Evolutionary conservation across 1,140 invertebrate species (phyloP).

Genomic region (Arctopsyche grandis): DNA sequence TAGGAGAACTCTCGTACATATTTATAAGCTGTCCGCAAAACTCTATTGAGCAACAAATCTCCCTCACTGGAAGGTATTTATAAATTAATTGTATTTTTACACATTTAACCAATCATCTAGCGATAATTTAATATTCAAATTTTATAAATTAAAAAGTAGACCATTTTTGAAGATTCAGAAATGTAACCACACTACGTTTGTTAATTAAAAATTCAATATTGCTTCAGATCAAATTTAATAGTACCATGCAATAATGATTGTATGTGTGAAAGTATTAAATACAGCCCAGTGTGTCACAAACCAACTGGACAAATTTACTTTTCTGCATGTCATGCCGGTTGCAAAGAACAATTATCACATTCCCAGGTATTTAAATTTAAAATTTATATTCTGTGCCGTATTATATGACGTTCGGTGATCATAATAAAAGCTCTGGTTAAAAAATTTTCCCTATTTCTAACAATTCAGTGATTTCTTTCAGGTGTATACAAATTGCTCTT

Average conservation of each 20-base stretch:
- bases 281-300: slow-evolving; percentile 70
- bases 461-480: slow-evolving; percentile 22
- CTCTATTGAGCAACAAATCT: slow-evolving; percentile 59
- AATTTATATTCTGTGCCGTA: too few relatives aligned
- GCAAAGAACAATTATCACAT: slow-evolving; percentile 56
- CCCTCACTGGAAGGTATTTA: slow-evolving; percentile 60
- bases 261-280: slow-evolving; percentile 66
- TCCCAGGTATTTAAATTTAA: slow-evolving; percentile 43
- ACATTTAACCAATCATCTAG: too few relatives aligned
- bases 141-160: not conserved
- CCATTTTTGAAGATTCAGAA: too few relatives aligned
- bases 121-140: too few relatives aligned
- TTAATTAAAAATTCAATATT: slow-evolving; percentile 4
- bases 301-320: slow-evolving; percentile 68
- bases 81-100: not conserved
- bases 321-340: slow-evolving; percentile 74
- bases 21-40: slow-evolving; percentile 69
- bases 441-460: too few relatives aligned
- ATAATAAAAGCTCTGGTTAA: too few relatives aligned
- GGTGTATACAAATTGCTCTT: slow-evolving; percentile 52
- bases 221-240: slow-evolving; percentile 66
- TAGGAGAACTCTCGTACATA: slow-evolving; percentile 66
- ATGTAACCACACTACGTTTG: too few relatives aligned
- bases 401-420: too few relatives aligned
- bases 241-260: slow-evolving; percentile 67